Base-by-base conservation (phyloP, 2,797 vertebrate species). In the Babyrousa celebensis region DNA sequence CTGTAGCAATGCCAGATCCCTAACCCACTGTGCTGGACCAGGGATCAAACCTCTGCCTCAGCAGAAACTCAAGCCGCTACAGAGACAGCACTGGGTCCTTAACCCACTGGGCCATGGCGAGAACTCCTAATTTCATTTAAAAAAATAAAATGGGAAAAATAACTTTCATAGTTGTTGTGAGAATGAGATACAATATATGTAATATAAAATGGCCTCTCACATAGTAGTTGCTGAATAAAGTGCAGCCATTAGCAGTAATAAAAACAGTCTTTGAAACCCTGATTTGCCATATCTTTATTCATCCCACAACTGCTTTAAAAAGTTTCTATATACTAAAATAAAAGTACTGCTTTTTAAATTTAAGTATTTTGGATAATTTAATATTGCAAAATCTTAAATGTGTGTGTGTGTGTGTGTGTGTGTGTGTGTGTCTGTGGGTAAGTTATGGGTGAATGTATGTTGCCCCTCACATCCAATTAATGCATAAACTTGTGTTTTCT, bases 281-380 rank as follows among this genome's bases (percentile, higher is more conserved):
- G 56, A 70, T 89, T 65, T 95, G 12, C 75, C 18, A 9, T 89
- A 43, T 63, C 25, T 77, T 84, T 63, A 60, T 74, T 97, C 56
- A 21, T 36, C 6, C 21, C 12, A 70, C 62, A 84, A n/a, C 10
- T 89, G 25, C 71, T 87, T 72, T 95, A 17, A 29, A 74, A 91
- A 71, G 78, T 5, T 75, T 67, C n/a, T 62, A 58, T 16, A n/a
- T 71, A 58, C 12, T 84, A 71, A 83, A 75, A 29, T 52, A 54
- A 82, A 87, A 80, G 20, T 43, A 74, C 29, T 71, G 29, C 52
- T 48, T 83, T 94, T 70, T 58, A 86, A 88, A 43, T 68, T 23
- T 74, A 93, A 83, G 12, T 91, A 80, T 91, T 92, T 86, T 70
- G 8, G 21, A 70, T 85, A 82, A 68, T 48, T 48, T 48, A 63